A percentile compares a stretch with the other conserved stretches of the same genome.
These are phyloP conservation scores for Glyptemys insculpta DNA, from an alignment of 2,797 vertebrate genomes.

Conservation along the genomic window DNA sequence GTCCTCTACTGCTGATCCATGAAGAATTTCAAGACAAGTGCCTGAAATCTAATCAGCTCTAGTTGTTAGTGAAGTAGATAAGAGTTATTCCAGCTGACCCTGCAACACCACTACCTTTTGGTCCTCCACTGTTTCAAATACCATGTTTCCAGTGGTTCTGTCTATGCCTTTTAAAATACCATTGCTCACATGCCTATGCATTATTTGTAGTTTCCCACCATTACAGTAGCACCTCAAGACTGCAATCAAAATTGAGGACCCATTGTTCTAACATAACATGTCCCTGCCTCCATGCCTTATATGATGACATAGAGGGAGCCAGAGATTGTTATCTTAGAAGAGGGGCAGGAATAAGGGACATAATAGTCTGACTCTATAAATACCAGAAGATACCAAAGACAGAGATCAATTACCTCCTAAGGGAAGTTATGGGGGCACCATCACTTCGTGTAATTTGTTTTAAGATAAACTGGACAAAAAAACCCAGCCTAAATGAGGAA, in stretches of 20 bases:
- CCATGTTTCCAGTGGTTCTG: not conserved
- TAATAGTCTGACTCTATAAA: not conserved
- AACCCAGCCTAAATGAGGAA: not conserved
- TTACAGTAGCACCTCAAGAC: not conserved
- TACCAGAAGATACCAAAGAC: not conserved
- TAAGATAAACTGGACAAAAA: not conserved
- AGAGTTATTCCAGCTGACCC: not conserved
- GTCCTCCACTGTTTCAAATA: not conserved
- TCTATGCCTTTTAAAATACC: not conserved
- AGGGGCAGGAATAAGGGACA: not conserved
- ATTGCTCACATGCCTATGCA: not conserved
- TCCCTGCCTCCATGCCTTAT: not conserved
- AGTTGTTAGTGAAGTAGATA: constrained; percentile 3
- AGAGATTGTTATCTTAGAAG: not conserved
- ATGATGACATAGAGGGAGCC: not conserved
- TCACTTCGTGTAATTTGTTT: not conserved
- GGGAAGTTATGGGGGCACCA: not conserved
- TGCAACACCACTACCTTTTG: not conserved
- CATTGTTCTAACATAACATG: not conserved
- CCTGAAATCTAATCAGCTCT: constrained; percentile 22
- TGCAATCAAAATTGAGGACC: not conserved
- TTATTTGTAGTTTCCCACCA: not conserved
- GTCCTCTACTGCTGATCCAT: constrained; percentile 30
- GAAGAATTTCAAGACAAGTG: constrained; percentile 42
- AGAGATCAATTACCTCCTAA: not conserved